phyloP scores from a whole-genome alignment of 2,888 invertebrate species.

The Alsophila aescularia region DNA sequence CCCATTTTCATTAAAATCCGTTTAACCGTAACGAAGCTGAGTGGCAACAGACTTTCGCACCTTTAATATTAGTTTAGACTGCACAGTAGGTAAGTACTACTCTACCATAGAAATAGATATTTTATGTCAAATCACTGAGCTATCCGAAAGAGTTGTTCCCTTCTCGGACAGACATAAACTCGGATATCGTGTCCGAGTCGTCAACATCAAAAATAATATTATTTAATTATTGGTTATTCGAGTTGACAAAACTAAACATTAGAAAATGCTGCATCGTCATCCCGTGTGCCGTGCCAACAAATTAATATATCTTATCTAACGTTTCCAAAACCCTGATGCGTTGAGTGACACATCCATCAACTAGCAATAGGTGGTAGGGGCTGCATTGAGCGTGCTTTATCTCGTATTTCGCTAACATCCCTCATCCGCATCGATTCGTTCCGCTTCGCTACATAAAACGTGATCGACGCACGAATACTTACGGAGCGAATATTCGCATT shows the following conservation, averaged over 20 bases:
- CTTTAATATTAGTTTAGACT: no score
- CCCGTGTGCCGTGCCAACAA: neutral
- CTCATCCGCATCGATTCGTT: constrained; percentile 66
- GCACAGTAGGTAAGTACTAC: no score
- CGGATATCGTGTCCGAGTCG: no score
- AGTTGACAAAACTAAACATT: constrained; percentile 1
- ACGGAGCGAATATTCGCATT: constrained; percentile 22
- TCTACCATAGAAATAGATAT: no score
- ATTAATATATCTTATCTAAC: constrained; percentile 28
- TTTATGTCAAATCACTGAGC: no score
- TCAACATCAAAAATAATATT: no score
- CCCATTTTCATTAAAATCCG: no score
- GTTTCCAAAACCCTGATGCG: constrained; percentile 15
- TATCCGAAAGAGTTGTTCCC: no score
- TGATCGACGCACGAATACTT: constrained; percentile 38
- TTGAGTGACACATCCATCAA: constrained; percentile 38
- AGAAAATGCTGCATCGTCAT: constrained; percentile 10
- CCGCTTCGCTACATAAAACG: constrained; percentile 60
- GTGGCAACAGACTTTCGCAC: no score
- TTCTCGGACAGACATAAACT: no score
- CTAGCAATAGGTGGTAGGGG: constrained; percentile 47
- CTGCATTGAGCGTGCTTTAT: constrained; percentile 65
- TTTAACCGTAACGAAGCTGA: no score
- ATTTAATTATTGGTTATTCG: no score
- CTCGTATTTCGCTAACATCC: constrained; percentile 61